Evolutionary conservation across 1,140 invertebrate species (phyloP), one percentile per base, ranked within the genome.

Genomic region (Drosophila burlai): DNA sequence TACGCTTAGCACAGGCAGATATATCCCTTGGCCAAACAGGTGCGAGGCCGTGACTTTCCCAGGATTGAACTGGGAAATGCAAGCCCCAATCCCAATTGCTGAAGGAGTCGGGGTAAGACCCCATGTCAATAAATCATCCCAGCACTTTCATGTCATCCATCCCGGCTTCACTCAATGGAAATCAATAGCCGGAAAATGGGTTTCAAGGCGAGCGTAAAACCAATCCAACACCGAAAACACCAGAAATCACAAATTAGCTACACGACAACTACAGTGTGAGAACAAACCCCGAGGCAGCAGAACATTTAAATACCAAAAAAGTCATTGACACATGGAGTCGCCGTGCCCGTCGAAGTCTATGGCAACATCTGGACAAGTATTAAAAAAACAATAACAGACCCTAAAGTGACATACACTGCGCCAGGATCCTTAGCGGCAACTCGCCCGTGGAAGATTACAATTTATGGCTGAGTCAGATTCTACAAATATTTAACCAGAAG

Each of bases 221-320:
- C 87, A 89, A 87, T 66, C 62, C 83, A 83, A 87, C 29, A 89
- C 76, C 72, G 76, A 87, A 87, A 87, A 87, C 84, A 87, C 72
- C 72, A 84, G 60, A 89, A 89, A 87, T 87, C 84, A 87, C 84
- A 87, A 87, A 87, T 87, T 87, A 87, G 84, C 84, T 84, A 81
- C 78, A 89, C 84, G 21, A 79, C 42, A 74, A 61, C 43, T 24
- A 31, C 58, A 84, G 74, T 87, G 84, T 89, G 84, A 89, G 84
- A 87, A 89, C 71, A 63, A 50, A 66, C 45, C 24, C 46, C 47
- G 55, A 18, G 49, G 68, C 59, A 49, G 54, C 62, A 61, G 31
- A 47, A 34, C 45, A 87, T 89, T 89, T 75, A 71, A 87, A 87
- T 89, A 80, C 52, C 61, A 46, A 69, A 82, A 66, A 79, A 69